Evolutionary conservation across 2,888 invertebrate genomes (phyloP).

Genomic region (Rotaria sp.): DNA sequence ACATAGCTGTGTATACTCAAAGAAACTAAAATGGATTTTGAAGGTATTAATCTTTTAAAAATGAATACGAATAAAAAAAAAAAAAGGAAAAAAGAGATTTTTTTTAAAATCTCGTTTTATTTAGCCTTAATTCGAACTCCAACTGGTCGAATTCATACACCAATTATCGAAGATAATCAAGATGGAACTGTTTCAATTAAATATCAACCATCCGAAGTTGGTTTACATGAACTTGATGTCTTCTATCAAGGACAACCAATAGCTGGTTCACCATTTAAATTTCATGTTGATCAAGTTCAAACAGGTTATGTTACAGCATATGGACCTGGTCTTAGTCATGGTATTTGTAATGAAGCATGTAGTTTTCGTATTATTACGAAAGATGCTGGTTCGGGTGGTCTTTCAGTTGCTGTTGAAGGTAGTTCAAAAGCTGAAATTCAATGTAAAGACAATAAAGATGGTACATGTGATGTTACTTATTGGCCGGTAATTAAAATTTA

Average conservation of each 20-base stretch:
- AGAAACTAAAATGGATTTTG: not conserved
- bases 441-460: conserved; percentile 94
- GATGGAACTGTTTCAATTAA: conserved; percentile 91
- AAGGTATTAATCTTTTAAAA: not conserved
- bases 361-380: conserved; percentile 93
- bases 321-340: conserved; percentile 81
- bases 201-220: conserved; percentile 88
- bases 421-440: conserved; percentile 85
- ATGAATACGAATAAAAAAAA: too few species aligned
- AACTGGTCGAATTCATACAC: conserved; percentile 72
- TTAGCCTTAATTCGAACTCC: conserved; percentile 73
- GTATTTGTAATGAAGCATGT: conserved; percentile 86
- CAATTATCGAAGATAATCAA: conserved; percentile 78
- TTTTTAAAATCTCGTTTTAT: not conserved
- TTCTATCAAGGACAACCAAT: conserved; percentile 93
- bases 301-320: conserved; percentile 73
- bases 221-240: conserved; percentile 81
- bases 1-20: too few species aligned
- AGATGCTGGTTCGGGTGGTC: conserved; percentile 73
- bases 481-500: conserved; percentile 42
- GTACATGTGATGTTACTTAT: conserved; percentile 88
- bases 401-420: conserved; percentile 90
- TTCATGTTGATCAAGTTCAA: conserved; percentile 41
- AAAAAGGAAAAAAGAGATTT: too few species aligned
- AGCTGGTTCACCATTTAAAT: conserved; percentile 63